Conservation (phyloP, 2,113 vertebrate genomes). For the Crypturellus undulatus region DNA sequence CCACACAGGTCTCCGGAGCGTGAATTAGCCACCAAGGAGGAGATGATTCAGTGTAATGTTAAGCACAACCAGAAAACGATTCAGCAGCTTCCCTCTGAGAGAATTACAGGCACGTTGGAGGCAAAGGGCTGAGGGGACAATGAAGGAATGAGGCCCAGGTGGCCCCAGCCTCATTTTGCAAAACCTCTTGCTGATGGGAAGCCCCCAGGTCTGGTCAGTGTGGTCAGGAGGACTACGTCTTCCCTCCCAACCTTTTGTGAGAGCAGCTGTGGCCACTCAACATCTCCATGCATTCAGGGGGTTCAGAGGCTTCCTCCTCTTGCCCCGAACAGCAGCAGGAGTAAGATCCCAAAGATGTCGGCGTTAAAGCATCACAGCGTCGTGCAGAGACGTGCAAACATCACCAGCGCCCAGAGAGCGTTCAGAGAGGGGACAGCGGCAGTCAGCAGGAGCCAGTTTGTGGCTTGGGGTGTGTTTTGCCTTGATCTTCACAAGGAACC, state of each 20-base stretch:
- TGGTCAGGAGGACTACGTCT: neutral
- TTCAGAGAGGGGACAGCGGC: fast-evolving
- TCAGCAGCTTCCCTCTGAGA: neutral
- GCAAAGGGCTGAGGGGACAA: neutral
- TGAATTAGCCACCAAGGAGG: neutral
- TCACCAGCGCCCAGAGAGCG: neutral
- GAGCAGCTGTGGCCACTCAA: neutral
- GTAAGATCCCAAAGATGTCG: too few relatives aligned
- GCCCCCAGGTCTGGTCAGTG: neutral
- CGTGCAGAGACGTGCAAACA: neutral
- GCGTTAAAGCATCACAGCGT: neutral
- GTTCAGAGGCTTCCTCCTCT: neutral
- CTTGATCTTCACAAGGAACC: neutral
- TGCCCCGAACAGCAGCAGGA: neutral
- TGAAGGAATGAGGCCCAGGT: neutral
- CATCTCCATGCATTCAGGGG: neutral
- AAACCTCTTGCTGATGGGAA: neutral
- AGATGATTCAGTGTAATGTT: neutral
- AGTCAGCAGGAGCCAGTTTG: neutral
- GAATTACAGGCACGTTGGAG: neutral
- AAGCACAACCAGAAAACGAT: neutral
- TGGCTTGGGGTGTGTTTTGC: neutral
- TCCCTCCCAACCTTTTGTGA: neutral
- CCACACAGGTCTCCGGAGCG: neutral
- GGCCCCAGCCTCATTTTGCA: neutral